These are phyloP conservation scores for Heliothis virescens DNA, from an alignment of 1,140 invertebrate genomes.

Conservation along the genomic window DNA sequence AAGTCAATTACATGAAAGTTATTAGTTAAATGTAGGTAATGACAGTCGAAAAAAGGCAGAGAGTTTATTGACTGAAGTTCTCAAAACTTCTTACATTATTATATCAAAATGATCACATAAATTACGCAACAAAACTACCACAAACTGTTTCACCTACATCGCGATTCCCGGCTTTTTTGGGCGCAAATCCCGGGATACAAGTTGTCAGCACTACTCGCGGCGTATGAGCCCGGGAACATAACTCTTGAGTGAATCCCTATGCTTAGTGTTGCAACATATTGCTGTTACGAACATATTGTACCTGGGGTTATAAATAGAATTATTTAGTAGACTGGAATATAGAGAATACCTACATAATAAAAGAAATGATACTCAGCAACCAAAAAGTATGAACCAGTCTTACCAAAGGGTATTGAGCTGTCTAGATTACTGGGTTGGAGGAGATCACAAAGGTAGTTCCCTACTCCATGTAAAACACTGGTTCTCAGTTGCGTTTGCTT, in stretches of 20 bases:
- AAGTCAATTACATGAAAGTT: too few relatives aligned
- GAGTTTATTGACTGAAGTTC: not conserved
- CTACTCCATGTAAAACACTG: too few relatives aligned
- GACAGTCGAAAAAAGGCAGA: too few relatives aligned
- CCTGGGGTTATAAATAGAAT: not conserved
- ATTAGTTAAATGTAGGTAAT: not conserved
- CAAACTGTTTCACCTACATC: not conserved
- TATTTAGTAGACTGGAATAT: not conserved
- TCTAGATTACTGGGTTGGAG: too few relatives aligned
- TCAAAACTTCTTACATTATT: too few relatives aligned
- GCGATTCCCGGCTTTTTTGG: constrained; percentile 13
- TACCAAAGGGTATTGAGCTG: too few relatives aligned
- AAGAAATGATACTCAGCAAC: too few relatives aligned
- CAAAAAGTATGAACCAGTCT: too few relatives aligned
- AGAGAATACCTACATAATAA: not conserved
- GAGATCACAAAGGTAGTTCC: too few relatives aligned
- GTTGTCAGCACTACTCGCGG: constrained; percentile 31
- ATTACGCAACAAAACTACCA: not conserved
- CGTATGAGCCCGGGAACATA: constrained; percentile 30
- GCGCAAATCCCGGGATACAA: constrained; percentile 15
- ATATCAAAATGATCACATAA: not conserved
- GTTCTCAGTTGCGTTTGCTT: too few relatives aligned
- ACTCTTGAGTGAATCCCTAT: constrained; percentile 32
- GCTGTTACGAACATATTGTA: not conserved
- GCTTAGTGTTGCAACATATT: constrained; percentile 28